Evolutionary conservation across 2,797 vertebrate genomes (phyloP), one percentile per base, ranked within the genome.

Genomic region (Tapera naevia): DNA sequence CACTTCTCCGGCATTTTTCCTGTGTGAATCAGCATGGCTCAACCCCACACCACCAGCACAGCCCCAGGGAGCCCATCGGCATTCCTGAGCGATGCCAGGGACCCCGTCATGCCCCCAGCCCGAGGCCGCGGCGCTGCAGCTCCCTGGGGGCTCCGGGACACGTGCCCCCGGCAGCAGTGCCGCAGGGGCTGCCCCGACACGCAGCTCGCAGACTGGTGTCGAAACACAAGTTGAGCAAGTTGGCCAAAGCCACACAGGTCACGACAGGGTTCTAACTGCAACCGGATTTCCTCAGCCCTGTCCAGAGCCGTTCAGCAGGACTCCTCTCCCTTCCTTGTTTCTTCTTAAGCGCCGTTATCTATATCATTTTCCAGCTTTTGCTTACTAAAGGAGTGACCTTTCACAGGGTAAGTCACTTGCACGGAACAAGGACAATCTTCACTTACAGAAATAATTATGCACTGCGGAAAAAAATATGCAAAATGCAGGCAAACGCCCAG

Each of bases 251-350:
- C 89, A 81, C 62, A 7, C 22, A 2, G 86, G 86, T 83, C 90
- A 80, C 0, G 32, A 9, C 48, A 33, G 41, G 46, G 82, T 93
- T 90, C 70, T 5, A 28, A 82, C 58, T 35, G 82, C 13, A 0
- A 96, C 86, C 66, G 66, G 94, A 96, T 94, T 95, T 96, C 94
- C 95, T 94, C 89, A 86, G 88, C 80, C 16, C 15, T 0, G n/a
- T 45, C 85, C 91, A 89, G 64, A 46, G 87, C 74, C 4, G 4
- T n/a, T 32, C 89, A 61, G 81, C 2, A 8, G 67, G 78, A 84
- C 66, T 28, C 15, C 37, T 2, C 61, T 69, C 82, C 79, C 76
- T 61, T 41, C 82, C 22, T 61, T 17, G 30, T 61, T 28, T 64
- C 69, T 33, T 51, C 76, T 62, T 37, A 16, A 64, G 28, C 1